Conservation (phyloP, 2,797 vertebrate species). For the Mormyrus proboscirostris region DNA sequence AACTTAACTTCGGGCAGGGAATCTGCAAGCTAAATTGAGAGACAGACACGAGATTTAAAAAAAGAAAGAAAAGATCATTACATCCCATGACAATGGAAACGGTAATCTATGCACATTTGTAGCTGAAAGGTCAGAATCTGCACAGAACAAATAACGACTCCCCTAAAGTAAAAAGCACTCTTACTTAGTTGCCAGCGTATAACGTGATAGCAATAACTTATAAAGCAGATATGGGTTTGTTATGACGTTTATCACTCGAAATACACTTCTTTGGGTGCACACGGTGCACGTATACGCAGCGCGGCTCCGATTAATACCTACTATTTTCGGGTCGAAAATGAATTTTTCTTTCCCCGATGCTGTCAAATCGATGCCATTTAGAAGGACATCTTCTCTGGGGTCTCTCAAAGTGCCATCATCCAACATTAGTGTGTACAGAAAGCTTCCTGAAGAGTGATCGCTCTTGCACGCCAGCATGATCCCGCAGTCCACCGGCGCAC, state of each 20-base stretch:
- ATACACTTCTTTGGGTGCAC: neutral
- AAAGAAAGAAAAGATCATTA: neutral
- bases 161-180: neutral
- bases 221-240: neutral
- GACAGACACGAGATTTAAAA: neutral
- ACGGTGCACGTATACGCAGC: neutral
- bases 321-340: constrained; percentile 55
- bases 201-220: neutral
- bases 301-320: constrained; percentile 43
- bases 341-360: constrained; percentile 44
- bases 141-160: neutral
- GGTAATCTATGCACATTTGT: neutral
- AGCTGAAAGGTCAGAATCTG: neutral
- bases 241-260: neutral
- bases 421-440: constrained; percentile 46
- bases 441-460: constrained; percentile 35
- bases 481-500: constrained; percentile 41
- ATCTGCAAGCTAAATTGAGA: neutral
- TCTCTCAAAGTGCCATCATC: constrained; percentile 46
- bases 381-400: constrained; percentile 39
- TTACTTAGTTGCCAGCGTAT: neutral
- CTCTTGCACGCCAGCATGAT: constrained; percentile 44
- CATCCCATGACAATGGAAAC: neutral
- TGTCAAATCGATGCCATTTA: constrained; percentile 42
- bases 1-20: constrained; percentile 29